phyloP scores from a whole-genome alignment of 2,797 vertebrate genomes.

The Pterois miles region DNA sequence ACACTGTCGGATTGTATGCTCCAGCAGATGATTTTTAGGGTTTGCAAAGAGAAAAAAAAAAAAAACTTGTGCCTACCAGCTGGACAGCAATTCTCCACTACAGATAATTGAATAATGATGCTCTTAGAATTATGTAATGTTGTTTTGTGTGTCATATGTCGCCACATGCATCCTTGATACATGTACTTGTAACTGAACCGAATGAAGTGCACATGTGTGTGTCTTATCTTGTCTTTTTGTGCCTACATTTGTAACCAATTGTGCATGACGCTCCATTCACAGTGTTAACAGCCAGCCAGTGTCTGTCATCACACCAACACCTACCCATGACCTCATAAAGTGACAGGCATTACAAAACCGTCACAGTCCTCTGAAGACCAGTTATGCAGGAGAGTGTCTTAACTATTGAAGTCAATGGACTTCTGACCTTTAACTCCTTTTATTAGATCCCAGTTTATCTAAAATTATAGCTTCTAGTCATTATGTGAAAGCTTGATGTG shows the following conservation, averaged over 20 bases:
- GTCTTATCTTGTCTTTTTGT: background rate
- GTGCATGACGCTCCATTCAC: background rate
- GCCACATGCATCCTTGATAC: background rate
- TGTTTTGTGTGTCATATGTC: background rate
- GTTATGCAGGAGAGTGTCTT: slow-evolving; percentile 52
- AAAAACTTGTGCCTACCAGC: background rate
- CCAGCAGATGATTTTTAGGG: background rate
- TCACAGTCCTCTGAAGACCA: slow-evolving; percentile 46
- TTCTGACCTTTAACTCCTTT: background rate
- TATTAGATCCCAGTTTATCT: background rate
- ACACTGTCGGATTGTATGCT: background rate
- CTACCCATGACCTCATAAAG: slow-evolving; percentile 1
- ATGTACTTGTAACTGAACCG: background rate
- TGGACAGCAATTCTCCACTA: background rate
- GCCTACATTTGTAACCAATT: background rate
- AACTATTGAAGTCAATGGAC: background rate
- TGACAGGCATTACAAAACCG: background rate
- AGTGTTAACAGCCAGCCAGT: slow-evolving; percentile 20
- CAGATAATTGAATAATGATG: background rate
- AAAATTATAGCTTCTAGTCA: background rate
- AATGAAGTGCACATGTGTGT: background rate
- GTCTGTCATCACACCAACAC: slow-evolving; percentile 36
- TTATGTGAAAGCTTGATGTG: background rate
- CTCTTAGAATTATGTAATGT: background rate
- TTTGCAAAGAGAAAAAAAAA: background rate